A percentile compares a stretch with the other conserved stretches of the same genome.
Evolutionary conservation across 1,140 invertebrate species (phyloP).

Genomic region (Parasteatoda tepidariorum): DNA sequence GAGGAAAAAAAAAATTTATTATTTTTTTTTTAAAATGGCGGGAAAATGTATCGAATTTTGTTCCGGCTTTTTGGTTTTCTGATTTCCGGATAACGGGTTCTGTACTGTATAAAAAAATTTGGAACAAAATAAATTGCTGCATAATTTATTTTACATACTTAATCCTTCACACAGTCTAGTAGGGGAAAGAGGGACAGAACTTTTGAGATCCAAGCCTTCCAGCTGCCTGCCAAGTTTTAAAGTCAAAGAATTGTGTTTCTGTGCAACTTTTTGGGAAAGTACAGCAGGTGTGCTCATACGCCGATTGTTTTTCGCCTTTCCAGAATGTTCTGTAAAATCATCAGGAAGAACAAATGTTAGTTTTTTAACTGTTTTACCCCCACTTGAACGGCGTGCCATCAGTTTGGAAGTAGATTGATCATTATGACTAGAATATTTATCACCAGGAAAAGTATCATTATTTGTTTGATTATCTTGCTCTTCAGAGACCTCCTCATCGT

Average conservation of each 20-base stretch:
- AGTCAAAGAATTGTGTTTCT: slow-evolving; percentile 36
- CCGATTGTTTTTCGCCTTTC: slow-evolving; percentile 18
- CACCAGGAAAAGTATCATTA: neutral
- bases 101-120: neutral
- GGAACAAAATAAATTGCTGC: neutral
- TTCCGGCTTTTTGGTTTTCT: too few species aligned
- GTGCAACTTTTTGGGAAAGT: neutral
- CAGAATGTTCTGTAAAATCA: slow-evolving; percentile 7
- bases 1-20: neutral
- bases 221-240: slow-evolving; percentile 62
- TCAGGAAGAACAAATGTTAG: slow-evolving; percentile 57
- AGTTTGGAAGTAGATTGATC: neutral
- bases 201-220: slow-evolving; percentile 63
- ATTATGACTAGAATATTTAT: slow-evolving; percentile 22
- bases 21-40: neutral
- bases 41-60: too few species aligned
- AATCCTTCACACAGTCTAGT: slow-evolving; percentile 60
- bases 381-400: slow-evolving; percentile 9
- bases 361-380: slow-evolving; percentile 37
- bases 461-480: neutral
- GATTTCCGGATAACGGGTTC: neutral
- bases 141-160: slow-evolving; percentile 24
- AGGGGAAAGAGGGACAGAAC: slow-evolving; percentile 63
- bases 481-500: neutral
- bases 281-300: slow-evolving; percentile 63